Base-by-base conservation (phyloP, 2,797 vertebrate genomes). In the Hyperoplus immaculatus region DNA sequence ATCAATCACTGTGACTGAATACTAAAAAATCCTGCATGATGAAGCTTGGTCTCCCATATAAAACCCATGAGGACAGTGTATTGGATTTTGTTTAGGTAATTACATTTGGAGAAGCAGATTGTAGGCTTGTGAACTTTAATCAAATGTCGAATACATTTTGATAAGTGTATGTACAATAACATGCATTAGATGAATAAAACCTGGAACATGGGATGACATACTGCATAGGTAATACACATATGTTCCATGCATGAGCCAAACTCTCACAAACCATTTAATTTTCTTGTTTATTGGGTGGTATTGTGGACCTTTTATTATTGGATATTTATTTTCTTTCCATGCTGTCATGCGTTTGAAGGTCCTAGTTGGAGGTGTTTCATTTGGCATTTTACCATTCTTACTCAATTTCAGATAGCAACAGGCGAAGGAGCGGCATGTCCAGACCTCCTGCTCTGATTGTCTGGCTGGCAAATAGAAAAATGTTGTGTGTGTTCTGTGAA, bases 1-100 rank as follows among this genome's bases (percentile, higher is more conserved):
- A 94, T 93, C 88, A 80, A 85, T 93, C 87, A 89, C 56, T 58
- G 11, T 85, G 83, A 87, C 68, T 80, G 85, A 86, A 77, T 72
- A 41, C 74, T 76, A 67, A 81, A 84, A 86, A 78, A 78, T 47
- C 43, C 58, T 12, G 38, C 29, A 60, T 84, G 68, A 88, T 84
- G 45, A 74, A 88, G 89, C 68, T 80, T n/a, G 50, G 50, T 72
- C 75, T 50, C 43, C 67, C 10, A 14, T 65, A 47, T 62, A 74
- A 67, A 39, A 53, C 78, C 45, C 72, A 43, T 46, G 47, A 46
- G 4, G 55, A 65, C 16, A 76, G 12, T 57, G 67, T 66, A 14
- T 74, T 82, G 42, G 43, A 66, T 70, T 72, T 67, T 6, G 3
- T 62, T 50, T 43, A 3, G 14, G 8, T 65, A 45, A 67, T 69